These are phyloP conservation scores for Rhynchonycteris naso DNA, from an alignment of 2,797 vertebrate genomes.

Conservation along the genomic window DNA sequence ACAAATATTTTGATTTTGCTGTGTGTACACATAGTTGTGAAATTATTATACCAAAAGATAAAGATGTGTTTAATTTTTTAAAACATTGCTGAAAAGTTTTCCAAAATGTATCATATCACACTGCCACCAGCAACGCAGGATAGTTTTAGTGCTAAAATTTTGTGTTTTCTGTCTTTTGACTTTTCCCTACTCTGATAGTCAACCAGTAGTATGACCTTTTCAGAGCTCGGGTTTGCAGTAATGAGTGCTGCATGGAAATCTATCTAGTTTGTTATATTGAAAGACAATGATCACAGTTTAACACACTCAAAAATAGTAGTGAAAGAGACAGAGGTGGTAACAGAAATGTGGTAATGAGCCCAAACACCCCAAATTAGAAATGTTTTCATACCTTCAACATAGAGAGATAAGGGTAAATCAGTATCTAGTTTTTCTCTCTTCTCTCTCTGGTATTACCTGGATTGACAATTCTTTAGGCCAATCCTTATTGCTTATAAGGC, in stretches of 20 bases:
- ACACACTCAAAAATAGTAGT: neutral
- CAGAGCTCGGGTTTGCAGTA: neutral
- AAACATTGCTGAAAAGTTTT: neutral
- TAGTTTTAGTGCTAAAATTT: neutral
- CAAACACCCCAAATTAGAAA: neutral
- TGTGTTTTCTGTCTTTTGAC: neutral
- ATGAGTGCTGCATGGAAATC: neutral
- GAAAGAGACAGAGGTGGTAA: neutral
- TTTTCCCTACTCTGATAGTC: neutral
- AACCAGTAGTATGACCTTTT: neutral
- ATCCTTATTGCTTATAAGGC: neutral
- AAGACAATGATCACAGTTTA: neutral
- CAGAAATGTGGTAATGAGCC: neutral
- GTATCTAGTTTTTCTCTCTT: neutral
- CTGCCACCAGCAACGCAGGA: neutral
- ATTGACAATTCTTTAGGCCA: neutral
- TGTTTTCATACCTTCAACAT: neutral
- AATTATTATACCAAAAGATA: neutral
- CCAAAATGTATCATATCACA: neutral
- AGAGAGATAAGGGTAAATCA: neutral
- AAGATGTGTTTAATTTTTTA: neutral
- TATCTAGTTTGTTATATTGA: neutral
- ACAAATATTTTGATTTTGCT: neutral
- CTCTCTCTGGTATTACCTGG: neutral
- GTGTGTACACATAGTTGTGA: neutral